Conservation (phyloP, 2,888 invertebrate species). For the Thelaira solivaga region DNA sequence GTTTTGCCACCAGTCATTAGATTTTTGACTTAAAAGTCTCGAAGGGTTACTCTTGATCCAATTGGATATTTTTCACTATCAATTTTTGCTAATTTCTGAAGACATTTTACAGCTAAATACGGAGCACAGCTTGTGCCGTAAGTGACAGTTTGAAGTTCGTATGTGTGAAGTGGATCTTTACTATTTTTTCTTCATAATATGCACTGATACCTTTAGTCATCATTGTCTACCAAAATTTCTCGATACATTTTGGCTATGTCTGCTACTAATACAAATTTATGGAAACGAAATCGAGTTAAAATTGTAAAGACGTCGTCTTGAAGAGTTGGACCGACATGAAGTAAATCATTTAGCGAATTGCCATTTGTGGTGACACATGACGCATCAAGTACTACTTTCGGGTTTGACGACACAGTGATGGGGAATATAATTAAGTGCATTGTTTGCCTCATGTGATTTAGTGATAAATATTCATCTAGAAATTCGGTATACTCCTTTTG, state of each 20-base stretch:
- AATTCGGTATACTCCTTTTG: slow-evolving; percentile 7
- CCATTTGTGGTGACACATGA: slow-evolving; percentile 29
- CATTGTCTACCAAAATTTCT: slow-evolving; percentile 33
- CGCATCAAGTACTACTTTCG: slow-evolving; percentile 34
- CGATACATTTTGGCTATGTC: slow-evolving; percentile 63
- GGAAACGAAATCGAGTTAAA: slow-evolving; percentile 48
- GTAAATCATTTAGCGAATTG: slow-evolving; percentile 31
- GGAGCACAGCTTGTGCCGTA: slow-evolving; percentile 58
- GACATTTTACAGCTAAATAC: slow-evolving; percentile 25
- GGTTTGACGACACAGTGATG: slow-evolving; percentile 26
- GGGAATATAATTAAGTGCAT: not conserved
- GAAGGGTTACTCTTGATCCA: slow-evolving; percentile 46
- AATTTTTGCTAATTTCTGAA: slow-evolving; percentile 20
- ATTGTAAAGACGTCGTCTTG: slow-evolving; percentile 45
- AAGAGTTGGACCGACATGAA: slow-evolving; percentile 34
- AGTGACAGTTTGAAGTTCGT: slow-evolving; percentile 42
- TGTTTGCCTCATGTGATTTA: slow-evolving; percentile 3
- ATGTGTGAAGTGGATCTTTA: not conserved
- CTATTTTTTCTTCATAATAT: slow-evolving; percentile 49
- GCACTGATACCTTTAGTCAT: slow-evolving; percentile 46
- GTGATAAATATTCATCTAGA: not conserved
- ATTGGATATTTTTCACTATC: slow-evolving; percentile 51
- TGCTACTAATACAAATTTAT: slow-evolving; percentile 46
- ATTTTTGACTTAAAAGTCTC: slow-evolving; percentile 63
- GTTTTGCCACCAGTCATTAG: slow-evolving; percentile 52